Base-by-base conservation (phyloP, 2,888 invertebrate species). In the Caenorhabditis auriculariae region DNA sequence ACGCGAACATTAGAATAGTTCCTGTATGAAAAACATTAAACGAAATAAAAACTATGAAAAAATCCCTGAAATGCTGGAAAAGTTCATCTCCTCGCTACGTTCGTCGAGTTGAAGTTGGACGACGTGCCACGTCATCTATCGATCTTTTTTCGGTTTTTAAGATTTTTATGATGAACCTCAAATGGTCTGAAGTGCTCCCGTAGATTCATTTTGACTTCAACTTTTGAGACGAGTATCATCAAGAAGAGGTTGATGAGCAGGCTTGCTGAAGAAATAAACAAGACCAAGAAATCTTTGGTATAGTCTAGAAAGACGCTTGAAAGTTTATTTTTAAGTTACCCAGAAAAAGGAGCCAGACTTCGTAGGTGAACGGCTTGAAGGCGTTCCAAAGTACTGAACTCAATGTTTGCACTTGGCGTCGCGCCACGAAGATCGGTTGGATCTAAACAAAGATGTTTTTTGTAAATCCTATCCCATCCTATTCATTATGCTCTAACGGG, bases 71-170 rank as follows among this genome's bases (percentile, higher is more conserved):
- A 67, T 19, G 2, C 63, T 63, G 43, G 49, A 63, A 32, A 68
- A 68, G 12, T 49, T 6, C 60, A 70, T 63, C 37, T 69, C 59
- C 4, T 69, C 65, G 41, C 57, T 66, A 42, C 60, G 54, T 41
- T 76, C 76, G 43, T 74, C 72, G 21, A 76, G 49, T 58, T 76
- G 76, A 15, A 76, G 38, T 35, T 72, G 65, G 5, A 73, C 48
- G 4, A 66, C 61, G 17, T 75, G 66, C 75, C 76, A 76, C 4
- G 62, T 29, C 63, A 69, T 69, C 70, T 76, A 43, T 9, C 23
- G 23, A 17, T 27, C 35, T 50, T 15, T 23, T 43, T 5, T 41
- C 12, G 23, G 35, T 5, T 49, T 32, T 35, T 21, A 23, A 12
- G 17, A 12, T 12, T 44, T 19, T 7, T 2, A 26, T 19, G 27